Conservation (phyloP, 2,113 vertebrate genomes). For the Heterochromis multidens region DNA sequence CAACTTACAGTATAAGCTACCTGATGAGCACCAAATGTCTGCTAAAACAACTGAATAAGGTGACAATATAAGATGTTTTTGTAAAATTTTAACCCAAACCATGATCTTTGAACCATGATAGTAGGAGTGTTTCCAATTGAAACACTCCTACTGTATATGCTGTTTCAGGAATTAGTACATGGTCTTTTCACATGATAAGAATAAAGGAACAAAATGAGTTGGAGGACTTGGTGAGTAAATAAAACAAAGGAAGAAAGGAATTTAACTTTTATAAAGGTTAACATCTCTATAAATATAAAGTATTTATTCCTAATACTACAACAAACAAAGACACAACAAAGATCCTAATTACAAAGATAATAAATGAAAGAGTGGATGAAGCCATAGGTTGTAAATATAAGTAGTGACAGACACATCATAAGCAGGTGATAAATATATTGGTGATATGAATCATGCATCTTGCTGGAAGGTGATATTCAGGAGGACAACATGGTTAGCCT, state of each 20-base stretch:
- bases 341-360: too few species aligned
- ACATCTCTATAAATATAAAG: too few species aligned
- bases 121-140: not conserved
- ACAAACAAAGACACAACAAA: too few species aligned
- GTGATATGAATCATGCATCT: too few species aligned
- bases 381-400: too few species aligned
- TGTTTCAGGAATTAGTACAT: not conserved
- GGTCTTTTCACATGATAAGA: not conserved
- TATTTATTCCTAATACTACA: too few species aligned
- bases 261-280: too few species aligned
- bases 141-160: not conserved
- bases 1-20: not conserved
- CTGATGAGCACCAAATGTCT: not conserved
- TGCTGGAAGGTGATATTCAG: too few species aligned
- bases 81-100: not conserved
- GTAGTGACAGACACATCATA: not conserved
- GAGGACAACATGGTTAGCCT: too few species aligned
- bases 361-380: too few species aligned
- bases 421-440: too few species aligned
- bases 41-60: not conserved
- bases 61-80: not conserved
- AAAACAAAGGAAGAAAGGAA: too few species aligned
- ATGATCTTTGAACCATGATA: not conserved
- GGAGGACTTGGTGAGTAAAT: not conserved
- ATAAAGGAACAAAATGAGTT: not conserved